These are phyloP conservation scores for Digitonthophagus gazella DNA, from an alignment of 2,888 invertebrate genomes.

Conservation along the genomic window DNA sequence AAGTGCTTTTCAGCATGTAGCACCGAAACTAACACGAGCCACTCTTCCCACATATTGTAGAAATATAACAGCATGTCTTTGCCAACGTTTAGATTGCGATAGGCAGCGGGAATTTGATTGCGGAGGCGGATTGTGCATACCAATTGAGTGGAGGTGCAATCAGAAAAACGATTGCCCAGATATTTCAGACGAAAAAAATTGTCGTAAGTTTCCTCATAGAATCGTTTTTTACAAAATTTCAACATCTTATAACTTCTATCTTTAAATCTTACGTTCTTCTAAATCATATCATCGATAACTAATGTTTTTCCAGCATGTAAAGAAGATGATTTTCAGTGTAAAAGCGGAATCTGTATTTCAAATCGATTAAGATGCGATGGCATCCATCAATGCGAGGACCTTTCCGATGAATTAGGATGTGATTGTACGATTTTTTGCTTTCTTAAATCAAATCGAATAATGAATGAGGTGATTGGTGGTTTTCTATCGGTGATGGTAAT, in stretches of 20 bases:
- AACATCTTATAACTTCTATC: conserved; percentile 15
- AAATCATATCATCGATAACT: background rate
- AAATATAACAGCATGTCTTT: conserved; percentile 9
- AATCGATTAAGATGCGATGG: conserved; percentile 53
- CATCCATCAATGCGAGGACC: conserved; percentile 57
- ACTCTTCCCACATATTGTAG: background rate
- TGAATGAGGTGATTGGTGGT: background rate
- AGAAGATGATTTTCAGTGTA: conserved; percentile 49
- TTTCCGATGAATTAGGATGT: conserved; percentile 55
- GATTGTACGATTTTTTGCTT: conserved; percentile 32
- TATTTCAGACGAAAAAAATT: conserved; percentile 63
- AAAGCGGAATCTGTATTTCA: conserved; percentile 49
- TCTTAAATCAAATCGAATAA: background rate
- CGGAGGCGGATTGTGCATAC: conserved; percentile 71
- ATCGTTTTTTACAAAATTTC: background rate
- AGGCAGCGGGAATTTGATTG: conserved; percentile 49
- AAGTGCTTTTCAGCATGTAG: background rate
- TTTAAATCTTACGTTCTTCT: background rate
- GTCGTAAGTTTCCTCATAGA: conserved; percentile 66
- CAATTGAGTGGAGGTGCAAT: conserved; percentile 68
- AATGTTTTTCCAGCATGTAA: conserved; percentile 41
- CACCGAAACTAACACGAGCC: conserved; percentile 5
- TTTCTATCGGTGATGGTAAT: background rate
- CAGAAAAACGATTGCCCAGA: conserved; percentile 70
- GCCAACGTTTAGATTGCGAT: conserved; percentile 32